Evolutionary conservation across 2,113 vertebrate genomes (phyloP).

Genomic region (Harpagus bidentatus): DNA sequence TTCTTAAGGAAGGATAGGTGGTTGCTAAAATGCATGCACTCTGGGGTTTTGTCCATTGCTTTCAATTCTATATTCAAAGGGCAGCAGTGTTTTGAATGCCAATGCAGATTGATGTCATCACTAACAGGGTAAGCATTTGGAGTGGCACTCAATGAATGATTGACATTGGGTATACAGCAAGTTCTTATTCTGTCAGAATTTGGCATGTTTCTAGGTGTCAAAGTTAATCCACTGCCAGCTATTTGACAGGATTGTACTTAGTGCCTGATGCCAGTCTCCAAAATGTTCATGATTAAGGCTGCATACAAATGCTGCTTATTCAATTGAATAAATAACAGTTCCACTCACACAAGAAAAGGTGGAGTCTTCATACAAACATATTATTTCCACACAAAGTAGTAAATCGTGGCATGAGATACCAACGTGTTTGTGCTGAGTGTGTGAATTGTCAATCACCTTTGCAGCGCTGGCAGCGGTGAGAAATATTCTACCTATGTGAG

Average conservation of each 20-base stretch:
- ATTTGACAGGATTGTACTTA: constrained; percentile 62
- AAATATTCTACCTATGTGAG: background rate
- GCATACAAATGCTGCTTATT: constrained; percentile 61
- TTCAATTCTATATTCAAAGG: constrained; percentile 31
- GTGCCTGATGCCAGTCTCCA: constrained; percentile 44
- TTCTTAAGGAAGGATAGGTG: background rate
- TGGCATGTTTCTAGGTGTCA: constrained; percentile 67
- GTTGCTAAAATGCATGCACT: background rate
- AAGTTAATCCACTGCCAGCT: constrained; percentile 69
- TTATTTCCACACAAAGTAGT: background rate
- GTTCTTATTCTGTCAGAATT: constrained; percentile 66
- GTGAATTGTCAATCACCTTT: background rate
- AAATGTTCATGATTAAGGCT: constrained; percentile 52
- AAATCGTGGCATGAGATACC: background rate
- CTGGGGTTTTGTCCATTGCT: background rate
- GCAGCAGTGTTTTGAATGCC: constrained; percentile 30
- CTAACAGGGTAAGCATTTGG: constrained; percentile 62
- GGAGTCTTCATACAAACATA: background rate
- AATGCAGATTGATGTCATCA: constrained; percentile 41
- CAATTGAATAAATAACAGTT: constrained; percentile 51
- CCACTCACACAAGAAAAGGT: background rate
- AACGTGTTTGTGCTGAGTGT: background rate
- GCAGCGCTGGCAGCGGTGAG: background rate
- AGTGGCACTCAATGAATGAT: constrained; percentile 64
- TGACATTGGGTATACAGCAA: constrained; percentile 51